Conservation (phyloP, 2,797 vertebrate genomes). For the Sus cebifrons region DNA sequence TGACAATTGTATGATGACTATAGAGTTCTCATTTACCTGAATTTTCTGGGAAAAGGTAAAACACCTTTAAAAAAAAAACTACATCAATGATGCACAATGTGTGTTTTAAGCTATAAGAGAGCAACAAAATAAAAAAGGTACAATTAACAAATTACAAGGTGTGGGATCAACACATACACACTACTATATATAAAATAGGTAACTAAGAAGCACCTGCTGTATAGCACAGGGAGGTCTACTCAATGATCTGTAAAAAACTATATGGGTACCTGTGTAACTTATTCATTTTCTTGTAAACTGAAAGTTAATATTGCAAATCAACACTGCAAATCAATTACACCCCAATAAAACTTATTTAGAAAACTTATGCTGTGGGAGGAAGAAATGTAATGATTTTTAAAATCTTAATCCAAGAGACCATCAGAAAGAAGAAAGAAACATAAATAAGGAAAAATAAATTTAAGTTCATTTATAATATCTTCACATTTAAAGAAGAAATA, state of each 20-base stretch:
- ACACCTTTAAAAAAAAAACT: background rate
- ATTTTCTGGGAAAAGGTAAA: background rate
- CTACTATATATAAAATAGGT: no score
- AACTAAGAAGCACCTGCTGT: no score
- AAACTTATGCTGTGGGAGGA: background rate
- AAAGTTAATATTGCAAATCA: no score
- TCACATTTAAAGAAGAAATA: background rate
- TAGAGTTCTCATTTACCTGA: background rate
- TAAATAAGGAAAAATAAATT: background rate
- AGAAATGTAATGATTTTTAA: background rate
- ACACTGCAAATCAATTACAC: no score
- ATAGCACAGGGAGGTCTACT: no score
- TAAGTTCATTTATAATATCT: background rate
- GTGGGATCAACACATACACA: no score
- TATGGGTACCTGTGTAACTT: no score
- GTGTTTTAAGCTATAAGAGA: background rate
- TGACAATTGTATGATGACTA: background rate
- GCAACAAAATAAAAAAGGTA: background rate
- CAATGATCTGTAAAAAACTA: no score
- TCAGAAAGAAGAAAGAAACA: constrained; percentile 11
- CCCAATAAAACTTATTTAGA: no score
- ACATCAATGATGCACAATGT: background rate
- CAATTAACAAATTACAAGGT: background rate
- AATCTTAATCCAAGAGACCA: background rate
- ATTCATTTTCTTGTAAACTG: no score